phyloP scores from a whole-genome alignment of 2,113 vertebrate species.

The Diadophis punctatus region DNA sequence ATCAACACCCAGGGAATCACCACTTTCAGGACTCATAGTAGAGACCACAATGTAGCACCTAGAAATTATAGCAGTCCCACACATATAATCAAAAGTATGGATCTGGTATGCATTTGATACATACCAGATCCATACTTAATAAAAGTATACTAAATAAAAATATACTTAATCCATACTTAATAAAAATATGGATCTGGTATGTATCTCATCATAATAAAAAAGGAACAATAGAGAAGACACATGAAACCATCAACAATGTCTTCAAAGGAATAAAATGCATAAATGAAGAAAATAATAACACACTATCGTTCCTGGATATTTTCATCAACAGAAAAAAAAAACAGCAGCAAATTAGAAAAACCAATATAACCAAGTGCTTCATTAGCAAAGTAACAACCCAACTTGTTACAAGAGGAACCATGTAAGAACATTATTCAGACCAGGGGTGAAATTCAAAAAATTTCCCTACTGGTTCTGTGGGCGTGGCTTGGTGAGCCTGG shows the following conservation, averaged over 20 bases:
- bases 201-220: not conserved
- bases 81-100: not conserved
- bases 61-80: not conserved
- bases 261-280: not conserved
- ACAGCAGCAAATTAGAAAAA: not conserved
- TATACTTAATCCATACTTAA: too few relatives aligned
- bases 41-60: not conserved
- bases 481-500: too few relatives aligned
- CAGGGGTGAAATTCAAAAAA: too few relatives aligned
- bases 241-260: not conserved
- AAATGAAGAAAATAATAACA: not conserved
- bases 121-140: too few relatives aligned
- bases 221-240: not conserved
- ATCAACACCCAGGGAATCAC: not conserved
- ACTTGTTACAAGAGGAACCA: not conserved
- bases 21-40: not conserved
- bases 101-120: not conserved
- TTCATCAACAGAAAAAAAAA: not conserved
- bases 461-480: too few relatives aligned
- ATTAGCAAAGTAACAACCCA: not conserved
- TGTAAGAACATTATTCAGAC: not conserved
- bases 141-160: too few relatives aligned
- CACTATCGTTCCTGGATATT: not conserved
- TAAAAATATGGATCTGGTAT: not conserved
- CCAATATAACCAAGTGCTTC: not conserved